Evolutionary conservation across 2,113 vertebrate genomes (phyloP).

Genomic region (Apaloderma vittatum): DNA sequence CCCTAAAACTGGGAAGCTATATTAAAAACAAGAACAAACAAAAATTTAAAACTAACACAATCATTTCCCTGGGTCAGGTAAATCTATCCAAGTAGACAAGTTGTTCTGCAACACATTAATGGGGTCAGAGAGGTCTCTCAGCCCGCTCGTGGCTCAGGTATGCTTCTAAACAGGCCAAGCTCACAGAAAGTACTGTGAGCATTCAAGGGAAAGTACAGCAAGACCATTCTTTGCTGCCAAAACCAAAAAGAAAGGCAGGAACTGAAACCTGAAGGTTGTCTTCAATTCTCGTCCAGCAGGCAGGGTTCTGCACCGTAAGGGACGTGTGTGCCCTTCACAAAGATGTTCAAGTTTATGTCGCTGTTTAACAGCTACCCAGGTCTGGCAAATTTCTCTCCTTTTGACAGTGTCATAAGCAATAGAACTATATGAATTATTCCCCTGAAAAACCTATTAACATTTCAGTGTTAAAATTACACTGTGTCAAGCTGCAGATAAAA

Average conservation of each 20-base stretch:
- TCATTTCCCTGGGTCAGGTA: neutral
- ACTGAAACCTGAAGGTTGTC: neutral
- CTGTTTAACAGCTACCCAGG: neutral
- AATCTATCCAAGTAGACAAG: neutral
- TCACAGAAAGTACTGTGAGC: neutral
- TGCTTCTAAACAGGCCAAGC: neutral
- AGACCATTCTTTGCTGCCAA: neutral
- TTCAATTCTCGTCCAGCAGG: fast-evolving
- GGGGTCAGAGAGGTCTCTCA: neutral
- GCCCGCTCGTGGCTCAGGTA: neutral
- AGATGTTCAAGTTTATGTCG: neutral
- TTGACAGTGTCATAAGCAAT: neutral
- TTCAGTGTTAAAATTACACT: slow-evolving; percentile 27
- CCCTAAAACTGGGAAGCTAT: neutral
- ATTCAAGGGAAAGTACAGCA: neutral
- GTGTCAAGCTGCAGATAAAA: neutral
- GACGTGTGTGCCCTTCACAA: fast-evolving
- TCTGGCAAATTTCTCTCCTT: neutral
- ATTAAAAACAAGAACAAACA: neutral
- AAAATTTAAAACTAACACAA: neutral
- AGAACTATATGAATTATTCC: neutral
- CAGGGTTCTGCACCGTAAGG: neutral
- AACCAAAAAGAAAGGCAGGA: neutral
- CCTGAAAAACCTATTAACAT: slow-evolving; percentile 28
- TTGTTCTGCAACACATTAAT: neutral